phyloP scores from a whole-genome alignment of 1,140 invertebrate species.

The Pararge aegeria region DNA sequence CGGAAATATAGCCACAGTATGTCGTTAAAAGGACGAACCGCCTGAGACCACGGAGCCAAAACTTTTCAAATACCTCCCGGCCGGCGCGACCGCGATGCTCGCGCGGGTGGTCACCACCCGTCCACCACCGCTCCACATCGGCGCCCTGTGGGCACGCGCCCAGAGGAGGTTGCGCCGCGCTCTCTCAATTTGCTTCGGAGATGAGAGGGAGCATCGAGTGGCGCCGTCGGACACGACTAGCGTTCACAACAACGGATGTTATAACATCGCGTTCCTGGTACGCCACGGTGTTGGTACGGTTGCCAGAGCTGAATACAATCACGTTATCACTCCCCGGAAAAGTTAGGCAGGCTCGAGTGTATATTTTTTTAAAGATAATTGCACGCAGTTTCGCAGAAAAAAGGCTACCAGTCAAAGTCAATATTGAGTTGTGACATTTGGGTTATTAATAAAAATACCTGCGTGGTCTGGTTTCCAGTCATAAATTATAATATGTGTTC shows the following conservation, averaged over 20 bases:
- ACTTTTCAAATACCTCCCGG: slow-evolving; percentile 51
- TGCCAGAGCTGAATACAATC: slow-evolving; percentile 31
- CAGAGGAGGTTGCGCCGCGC: slow-evolving; percentile 39
- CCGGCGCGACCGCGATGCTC: slow-evolving; percentile 47
- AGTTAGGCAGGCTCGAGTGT: not conserved
- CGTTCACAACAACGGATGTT: slow-evolving; percentile 50
- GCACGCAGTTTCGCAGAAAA: too few relatives aligned
- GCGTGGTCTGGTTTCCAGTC: too few relatives aligned
- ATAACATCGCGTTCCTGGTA: slow-evolving; percentile 66
- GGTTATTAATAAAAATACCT: too few relatives aligned
- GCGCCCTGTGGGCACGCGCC: slow-evolving; percentile 38
- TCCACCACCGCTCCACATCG: slow-evolving; percentile 27
- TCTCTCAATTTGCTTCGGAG: slow-evolving; percentile 53
- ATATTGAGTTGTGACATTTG: too few relatives aligned
- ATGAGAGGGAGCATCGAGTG: slow-evolving; percentile 46
- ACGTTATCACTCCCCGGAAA: not conserved
- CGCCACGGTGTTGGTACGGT: slow-evolving; percentile 55
- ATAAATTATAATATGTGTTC: too few relatives aligned
- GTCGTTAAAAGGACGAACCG: slow-evolving; percentile 45
- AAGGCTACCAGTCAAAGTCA: too few relatives aligned
- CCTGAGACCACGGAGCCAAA: slow-evolving; percentile 42
- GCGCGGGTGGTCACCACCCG: slow-evolving; percentile 36
- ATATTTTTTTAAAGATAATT: too few relatives aligned
- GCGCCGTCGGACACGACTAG: slow-evolving; percentile 55
- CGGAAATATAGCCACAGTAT: not conserved